Percentiles rank a stretch among this genome's conserved stretches.
phyloP scores from a whole-genome alignment of 37 sponge, comb jelly and placozoan genomes.

The Hexactinellida sp. region DNA sequence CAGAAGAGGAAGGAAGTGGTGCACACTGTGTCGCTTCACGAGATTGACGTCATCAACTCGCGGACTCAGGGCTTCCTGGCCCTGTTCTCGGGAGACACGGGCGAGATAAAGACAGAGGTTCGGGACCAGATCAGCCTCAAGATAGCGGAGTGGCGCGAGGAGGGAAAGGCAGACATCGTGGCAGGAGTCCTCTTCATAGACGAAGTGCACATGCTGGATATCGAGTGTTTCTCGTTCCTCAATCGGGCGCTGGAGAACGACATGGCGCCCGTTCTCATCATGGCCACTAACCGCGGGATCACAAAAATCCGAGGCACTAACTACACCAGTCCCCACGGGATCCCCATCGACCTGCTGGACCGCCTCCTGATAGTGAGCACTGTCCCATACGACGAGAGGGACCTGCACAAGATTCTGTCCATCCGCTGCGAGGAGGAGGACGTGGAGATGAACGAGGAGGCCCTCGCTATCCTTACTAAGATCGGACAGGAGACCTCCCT shows the following conservation, averaged over 20 bases:
- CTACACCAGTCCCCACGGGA: conserved; percentile 88
- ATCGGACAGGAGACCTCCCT: conserved; percentile 89
- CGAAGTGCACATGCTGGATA: conserved; percentile 99
- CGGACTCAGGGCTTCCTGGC: conserved; percentile 92
- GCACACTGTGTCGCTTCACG: conserved; percentile 94
- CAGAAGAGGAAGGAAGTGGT: conserved; percentile 98
- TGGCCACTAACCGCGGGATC: conserved; percentile 95
- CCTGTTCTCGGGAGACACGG: conserved; percentile 93
- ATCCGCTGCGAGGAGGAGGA: conserved; percentile 99
- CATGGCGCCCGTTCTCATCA: conserved; percentile 88
- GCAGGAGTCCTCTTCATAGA: conserved; percentile 95
- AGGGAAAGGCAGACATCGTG: conserved; percentile 96
- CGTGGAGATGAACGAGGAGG: conserved; percentile 94
- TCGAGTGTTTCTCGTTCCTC: conserved; percentile 97
- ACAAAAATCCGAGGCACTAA: conserved; percentile 84
- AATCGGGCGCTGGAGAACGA: conserved; percentile 89
- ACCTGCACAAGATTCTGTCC: conserved; percentile 70
- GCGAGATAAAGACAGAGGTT: conserved; percentile 90
- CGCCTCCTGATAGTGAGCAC: conserved; percentile 89
- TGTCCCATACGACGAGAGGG: conserved; percentile 81
- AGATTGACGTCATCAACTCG: conserved; percentile 97
- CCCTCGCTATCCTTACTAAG: conserved; percentile 69
- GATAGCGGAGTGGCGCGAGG: conserved; percentile 96
- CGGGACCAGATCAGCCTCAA: conserved; percentile 95
- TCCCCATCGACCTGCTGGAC: conserved; percentile 91